A percentile compares a stretch with the other conserved stretches of the same genome.
These are phyloP conservation scores for Laticauda laticaudata DNA, from an alignment of 2,113 vertebrate species.

Conservation along the genomic window DNA sequence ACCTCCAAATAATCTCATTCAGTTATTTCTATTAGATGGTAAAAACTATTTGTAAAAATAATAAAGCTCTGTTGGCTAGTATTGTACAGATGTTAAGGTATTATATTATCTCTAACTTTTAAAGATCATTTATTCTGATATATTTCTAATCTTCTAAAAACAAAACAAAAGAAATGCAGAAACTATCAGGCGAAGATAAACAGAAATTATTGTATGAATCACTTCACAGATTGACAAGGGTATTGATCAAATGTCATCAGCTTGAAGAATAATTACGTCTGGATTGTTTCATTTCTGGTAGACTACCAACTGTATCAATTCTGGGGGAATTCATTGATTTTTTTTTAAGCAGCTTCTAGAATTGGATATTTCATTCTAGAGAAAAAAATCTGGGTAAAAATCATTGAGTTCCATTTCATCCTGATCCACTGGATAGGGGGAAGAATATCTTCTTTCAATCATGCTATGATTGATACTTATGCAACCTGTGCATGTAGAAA, in stretches of 20 bases:
- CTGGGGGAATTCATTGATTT: background rate
- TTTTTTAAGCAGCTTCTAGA: background rate
- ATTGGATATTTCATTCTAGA: background rate
- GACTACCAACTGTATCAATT: background rate
- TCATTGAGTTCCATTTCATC: background rate
- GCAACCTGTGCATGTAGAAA: background rate
- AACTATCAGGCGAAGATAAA: background rate
- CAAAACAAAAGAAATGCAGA: background rate
- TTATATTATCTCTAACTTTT: background rate
- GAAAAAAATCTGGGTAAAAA: background rate
- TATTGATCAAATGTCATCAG: background rate
- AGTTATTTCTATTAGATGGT: background rate
- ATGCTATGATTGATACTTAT: background rate
- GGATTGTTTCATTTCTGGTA: background rate
- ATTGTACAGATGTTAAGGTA: background rate
- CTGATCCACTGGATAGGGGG: background rate
- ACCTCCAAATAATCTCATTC: background rate
- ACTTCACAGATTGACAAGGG: background rate
- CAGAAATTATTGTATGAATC: background rate
- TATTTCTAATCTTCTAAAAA: background rate
- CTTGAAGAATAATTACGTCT: background rate
- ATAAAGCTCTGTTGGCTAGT: background rate
- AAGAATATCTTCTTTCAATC: background rate
- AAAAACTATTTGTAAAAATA: background rate
- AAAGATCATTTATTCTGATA: background rate